Percentiles rank a stretch among this genome's conserved stretches.
Evolutionary conservation across 2,797 vertebrate species (phyloP).

Genomic region (Mycteria americana): DNA sequence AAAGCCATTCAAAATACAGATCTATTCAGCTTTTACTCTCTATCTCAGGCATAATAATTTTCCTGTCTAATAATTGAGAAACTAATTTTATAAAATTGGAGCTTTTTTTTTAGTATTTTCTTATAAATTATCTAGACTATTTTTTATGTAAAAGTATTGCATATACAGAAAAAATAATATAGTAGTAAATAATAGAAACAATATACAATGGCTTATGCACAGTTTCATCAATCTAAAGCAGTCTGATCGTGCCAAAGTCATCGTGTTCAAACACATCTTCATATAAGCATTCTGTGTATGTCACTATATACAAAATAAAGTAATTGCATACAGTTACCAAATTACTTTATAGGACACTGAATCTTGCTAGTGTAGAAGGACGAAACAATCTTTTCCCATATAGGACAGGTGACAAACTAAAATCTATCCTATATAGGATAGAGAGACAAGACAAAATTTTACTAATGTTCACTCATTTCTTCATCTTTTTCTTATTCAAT

Average conservation of each 20-base stretch:
- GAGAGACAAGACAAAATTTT: neutral
- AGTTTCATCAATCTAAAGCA: neutral
- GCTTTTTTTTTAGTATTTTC: neutral
- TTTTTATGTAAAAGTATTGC: neutral
- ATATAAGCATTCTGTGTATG: slow-evolving; percentile 1
- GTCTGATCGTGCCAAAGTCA: neutral
- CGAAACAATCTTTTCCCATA: neutral
- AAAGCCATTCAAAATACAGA: neutral
- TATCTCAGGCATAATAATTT: neutral
- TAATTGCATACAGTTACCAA: slow-evolving; percentile 13
- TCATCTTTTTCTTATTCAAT: neutral
- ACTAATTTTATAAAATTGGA: neutral
- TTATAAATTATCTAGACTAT: neutral
- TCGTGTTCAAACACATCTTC: neutral
- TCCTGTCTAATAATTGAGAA: neutral
- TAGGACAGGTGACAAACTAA: neutral
- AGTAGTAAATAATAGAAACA: neutral
- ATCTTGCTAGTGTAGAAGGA: neutral
- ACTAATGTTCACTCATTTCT: neutral
- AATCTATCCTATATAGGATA: neutral
- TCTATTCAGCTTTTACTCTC: neutral
- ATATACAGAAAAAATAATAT: neutral
- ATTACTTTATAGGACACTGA: slow-evolving; percentile 12
- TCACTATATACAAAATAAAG: neutral
- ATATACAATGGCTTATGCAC: neutral